Evolutionary conservation across 2,797 vertebrate genomes (phyloP).

Genomic region (Falco novaeseelandiae): DNA sequence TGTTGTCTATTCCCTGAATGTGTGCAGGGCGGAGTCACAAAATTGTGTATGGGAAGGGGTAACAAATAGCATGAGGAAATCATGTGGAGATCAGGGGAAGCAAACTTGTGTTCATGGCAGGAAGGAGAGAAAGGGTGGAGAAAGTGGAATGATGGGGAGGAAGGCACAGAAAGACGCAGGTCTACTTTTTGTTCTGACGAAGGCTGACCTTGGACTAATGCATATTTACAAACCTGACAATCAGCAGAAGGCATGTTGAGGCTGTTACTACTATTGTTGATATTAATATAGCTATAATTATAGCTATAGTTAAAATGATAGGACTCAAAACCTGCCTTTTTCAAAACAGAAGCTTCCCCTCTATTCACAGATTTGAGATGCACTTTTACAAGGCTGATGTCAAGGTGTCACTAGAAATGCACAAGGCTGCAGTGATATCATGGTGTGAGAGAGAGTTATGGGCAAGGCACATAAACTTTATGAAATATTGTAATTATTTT

Average conservation of each 20-base stretch:
- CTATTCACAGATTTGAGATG: neutral
- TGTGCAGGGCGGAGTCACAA: neutral
- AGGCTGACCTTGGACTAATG: neutral
- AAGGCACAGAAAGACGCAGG: neutral
- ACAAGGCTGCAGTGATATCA: neutral
- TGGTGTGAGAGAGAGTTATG: neutral
- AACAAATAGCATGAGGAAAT: slow-evolving; percentile 57
- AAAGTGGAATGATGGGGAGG: slow-evolving; percentile 27
- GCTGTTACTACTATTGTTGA: neutral
- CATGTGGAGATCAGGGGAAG: slow-evolving; percentile 54
- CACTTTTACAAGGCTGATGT: neutral
- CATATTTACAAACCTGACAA: neutral
- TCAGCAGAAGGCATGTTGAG: neutral
- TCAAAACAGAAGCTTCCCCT: neutral
- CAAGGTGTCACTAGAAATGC: neutral
- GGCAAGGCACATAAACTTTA: neutral
- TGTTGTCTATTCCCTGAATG: neutral
- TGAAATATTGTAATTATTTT: neutral
- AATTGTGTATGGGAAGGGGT: neutral
- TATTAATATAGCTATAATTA: neutral
- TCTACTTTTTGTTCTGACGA: neutral
- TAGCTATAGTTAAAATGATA: neutral
- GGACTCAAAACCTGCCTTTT: neutral
- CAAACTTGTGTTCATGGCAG: neutral
- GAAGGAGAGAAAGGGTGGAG: slow-evolving; percentile 57